Evolutionary conservation across 1,140 invertebrate genomes (phyloP).

Genomic region (Chrysopa pallens): DNA sequence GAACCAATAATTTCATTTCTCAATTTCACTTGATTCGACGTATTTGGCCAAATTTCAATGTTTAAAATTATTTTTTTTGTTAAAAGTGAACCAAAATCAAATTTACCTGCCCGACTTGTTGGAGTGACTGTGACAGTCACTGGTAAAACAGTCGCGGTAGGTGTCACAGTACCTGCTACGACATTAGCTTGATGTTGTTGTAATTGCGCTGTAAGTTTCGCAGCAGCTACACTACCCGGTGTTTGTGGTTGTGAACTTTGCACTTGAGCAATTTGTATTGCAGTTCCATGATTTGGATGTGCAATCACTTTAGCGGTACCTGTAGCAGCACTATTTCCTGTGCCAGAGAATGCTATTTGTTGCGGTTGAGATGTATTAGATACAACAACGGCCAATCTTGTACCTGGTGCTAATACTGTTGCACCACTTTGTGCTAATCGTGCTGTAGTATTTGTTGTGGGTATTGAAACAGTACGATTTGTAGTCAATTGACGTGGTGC

Average conservation of each 20-base stretch:
- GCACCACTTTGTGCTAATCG: constrained; percentile 12
- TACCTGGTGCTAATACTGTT: constrained; percentile 1
- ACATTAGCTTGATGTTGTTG: neutral
- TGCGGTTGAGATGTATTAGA: neutral
- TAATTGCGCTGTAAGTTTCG: neutral
- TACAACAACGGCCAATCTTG: constrained; percentile 1
- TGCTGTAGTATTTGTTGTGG: constrained; percentile 8
- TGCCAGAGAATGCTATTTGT: neutral
- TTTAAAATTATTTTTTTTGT: too few relatives aligned
- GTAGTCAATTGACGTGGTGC: constrained; percentile 11
- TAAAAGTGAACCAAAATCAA: neutral
- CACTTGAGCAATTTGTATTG: constrained; percentile 1
- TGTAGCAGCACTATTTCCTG: neutral
- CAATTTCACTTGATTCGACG: too few relatives aligned
- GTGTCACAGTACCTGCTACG: too few relatives aligned
- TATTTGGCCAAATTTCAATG: too few relatives aligned
- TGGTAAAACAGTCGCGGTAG: neutral
- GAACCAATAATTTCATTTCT: too few relatives aligned
- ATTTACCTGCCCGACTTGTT: neutral
- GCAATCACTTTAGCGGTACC: constrained; percentile 1
- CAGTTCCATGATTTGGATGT: neutral
- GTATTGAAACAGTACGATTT: constrained; percentile 9
- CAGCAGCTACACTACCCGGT: neutral
- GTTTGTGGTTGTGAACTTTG: neutral
- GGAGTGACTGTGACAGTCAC: neutral